Evolutionary conservation across 2,888 invertebrate species (phyloP).

Genomic region (Cantharis lateralis): DNA sequence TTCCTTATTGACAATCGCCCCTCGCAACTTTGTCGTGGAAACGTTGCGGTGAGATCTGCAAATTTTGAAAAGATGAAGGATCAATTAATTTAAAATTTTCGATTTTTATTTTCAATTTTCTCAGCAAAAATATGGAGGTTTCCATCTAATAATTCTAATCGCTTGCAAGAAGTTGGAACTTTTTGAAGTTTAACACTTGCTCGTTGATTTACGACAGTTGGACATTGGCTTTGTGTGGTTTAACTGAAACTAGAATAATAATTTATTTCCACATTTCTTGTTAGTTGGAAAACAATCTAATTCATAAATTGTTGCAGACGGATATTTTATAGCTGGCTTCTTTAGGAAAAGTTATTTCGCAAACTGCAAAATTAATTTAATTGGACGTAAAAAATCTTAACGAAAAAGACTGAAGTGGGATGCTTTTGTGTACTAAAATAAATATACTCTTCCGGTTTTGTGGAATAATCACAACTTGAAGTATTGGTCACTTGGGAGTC

Average conservation of each 20-base stretch:
- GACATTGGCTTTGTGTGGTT: constrained; percentile 13
- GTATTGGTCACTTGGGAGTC: constrained; percentile 23
- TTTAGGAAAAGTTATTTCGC: neutral
- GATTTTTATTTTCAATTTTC: neutral
- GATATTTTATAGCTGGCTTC: neutral
- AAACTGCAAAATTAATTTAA: neutral
- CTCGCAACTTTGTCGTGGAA: too few relatives aligned
- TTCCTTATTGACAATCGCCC: too few relatives aligned
- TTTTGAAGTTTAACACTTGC: neutral
- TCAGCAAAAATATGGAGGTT: neutral
- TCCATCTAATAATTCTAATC: neutral
- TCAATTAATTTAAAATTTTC: neutral
- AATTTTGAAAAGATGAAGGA: neutral
- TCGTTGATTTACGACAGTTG: constrained; percentile 9
- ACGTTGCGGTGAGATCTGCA: too few relatives aligned
- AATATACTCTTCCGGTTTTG: constrained; percentile 21
- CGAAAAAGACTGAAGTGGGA: constrained; percentile 2
- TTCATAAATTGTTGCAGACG: neutral
- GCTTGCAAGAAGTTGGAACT: constrained; percentile 4
- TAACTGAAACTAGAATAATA: constrained; percentile 10
- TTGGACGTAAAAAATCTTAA: neutral
- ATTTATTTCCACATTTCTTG: constrained; percentile 8
- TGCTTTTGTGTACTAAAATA: constrained; percentile 8
- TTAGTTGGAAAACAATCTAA: neutral
- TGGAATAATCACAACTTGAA: constrained; percentile 25